These are phyloP conservation scores for Liparis tanakae DNA, from an alignment of 2,797 vertebrate species.

Conservation along the genomic window DNA sequence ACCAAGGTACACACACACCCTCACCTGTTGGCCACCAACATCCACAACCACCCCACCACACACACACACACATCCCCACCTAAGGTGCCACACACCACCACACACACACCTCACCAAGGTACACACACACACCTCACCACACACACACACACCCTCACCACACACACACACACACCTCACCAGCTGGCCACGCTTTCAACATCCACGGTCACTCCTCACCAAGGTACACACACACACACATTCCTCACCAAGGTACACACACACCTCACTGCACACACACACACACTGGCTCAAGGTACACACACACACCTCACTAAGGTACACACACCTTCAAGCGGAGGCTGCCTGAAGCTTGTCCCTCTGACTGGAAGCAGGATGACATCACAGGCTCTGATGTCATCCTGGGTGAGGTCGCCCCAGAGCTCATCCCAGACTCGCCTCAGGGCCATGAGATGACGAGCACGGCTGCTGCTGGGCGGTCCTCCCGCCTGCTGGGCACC, in stretches of 20 bases:
- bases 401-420: too few relatives aligned
- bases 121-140: too few relatives aligned
- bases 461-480: slow-evolving; percentile 93
- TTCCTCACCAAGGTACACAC: too few relatives aligned
- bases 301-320: slow-evolving; percentile 98
- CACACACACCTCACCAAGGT: too few relatives aligned
- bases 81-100: too few relatives aligned
- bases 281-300: slow-evolving; percentile 95
- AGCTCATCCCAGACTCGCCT: neutral
- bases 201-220: slow-evolving; percentile 97
- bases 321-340: slow-evolving; percentile 20
- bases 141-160: too few relatives aligned
- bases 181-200: slow-evolving; percentile 94
- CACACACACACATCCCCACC: too few relatives aligned
- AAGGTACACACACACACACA: slow-evolving; percentile 83
- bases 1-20: too few relatives aligned
- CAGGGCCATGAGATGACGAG: slow-evolving; percentile 99
- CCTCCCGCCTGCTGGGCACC: slow-evolving; percentile 94
- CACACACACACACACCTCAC: slow-evolving; percentile 86
- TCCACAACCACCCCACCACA: too few relatives aligned
- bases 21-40: too few relatives aligned
- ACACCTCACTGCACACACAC: too few relatives aligned
- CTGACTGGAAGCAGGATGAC: neutral
- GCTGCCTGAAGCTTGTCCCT: neutral
- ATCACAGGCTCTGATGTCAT: neutral